A percentile compares a stretch with the other conserved stretches of the same genome.
Conservation (phyloP, 2,888 invertebrate species). For the Papilio elwesi region DNA sequence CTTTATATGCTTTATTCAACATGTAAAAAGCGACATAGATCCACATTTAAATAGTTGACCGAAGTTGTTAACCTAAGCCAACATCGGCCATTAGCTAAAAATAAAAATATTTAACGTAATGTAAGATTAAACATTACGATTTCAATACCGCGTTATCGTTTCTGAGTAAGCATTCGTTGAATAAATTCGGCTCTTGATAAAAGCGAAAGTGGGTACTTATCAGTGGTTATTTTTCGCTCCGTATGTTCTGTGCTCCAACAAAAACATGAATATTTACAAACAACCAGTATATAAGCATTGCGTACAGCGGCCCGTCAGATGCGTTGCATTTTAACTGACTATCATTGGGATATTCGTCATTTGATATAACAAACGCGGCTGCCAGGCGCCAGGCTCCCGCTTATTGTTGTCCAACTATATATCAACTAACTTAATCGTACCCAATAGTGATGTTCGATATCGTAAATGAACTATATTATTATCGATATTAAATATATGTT, state of each 20-base stretch:
- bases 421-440: constrained; percentile 66
- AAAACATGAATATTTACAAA: constrained; percentile 38
- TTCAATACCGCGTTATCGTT: background rate
- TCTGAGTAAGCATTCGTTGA: background rate
- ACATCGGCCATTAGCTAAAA: background rate
- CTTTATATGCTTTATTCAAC: no score
- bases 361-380: constrained; percentile 47
- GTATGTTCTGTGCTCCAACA: constrained; percentile 1
- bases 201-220: constrained; percentile 18
- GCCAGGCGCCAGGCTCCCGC: constrained; percentile 53
- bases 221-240: constrained; percentile 16
- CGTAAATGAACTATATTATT: background rate
- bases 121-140: background rate
- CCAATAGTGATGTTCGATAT: constrained; percentile 43
- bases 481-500: background rate
- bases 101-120: background rate
- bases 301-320: constrained; percentile 28
- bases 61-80: background rate
- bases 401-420: constrained; percentile 56
- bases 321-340: constrained; percentile 46
- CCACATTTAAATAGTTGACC: no score
- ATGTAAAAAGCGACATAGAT: no score
- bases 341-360: constrained; percentile 48
- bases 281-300: constrained; percentile 38
- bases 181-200: constrained; percentile 24